Base-by-base conservation (phyloP, 2,888 invertebrate species). In the Odontocerum albicorne region DNA sequence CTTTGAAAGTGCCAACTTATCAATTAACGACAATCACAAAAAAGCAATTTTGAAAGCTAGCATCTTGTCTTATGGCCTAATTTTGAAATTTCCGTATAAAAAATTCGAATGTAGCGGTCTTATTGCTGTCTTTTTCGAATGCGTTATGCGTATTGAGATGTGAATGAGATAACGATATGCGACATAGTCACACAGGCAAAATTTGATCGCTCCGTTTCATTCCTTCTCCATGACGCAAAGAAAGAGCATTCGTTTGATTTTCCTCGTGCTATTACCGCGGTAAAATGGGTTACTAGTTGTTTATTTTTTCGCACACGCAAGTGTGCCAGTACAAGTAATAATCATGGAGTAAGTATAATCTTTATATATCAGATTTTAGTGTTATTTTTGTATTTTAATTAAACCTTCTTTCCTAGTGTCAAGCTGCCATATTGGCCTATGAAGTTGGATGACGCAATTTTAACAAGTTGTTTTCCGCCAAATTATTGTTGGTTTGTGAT, bases 261-360 rank as follows among this genome's bases (percentile, higher is more conserved):
- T 70, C 72, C 68, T 70, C 66, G 71, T 74, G 72, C 73, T 72
- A 70, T 72, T 71, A 67, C 70, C 72, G 74, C 81, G 77, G 74
- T 80, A 81, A 84, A 81, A 90, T 90, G 87, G 85, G 81, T 83
- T 81, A 83, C 81, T 90, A 90, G 85, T 82, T 73, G 72, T 68
- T 69, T 74, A 75, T 73, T 69, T 74, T 67, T 75, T 81, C 78
- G 85, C 85, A 84, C 85, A 85, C 86, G 82, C 79, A 74, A 77
- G 86, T 86, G 86, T 86, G 86, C 86, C 79, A 61, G 74, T 71
- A 75, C 74, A 78, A 75, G 73, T 72, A 76, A 69, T 72, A 69
- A 78, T 72, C 68, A 87, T 87, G 87, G 73, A 80, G 87, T 87
- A 77, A 86, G 87, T 86, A 75, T 20, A 61, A 45, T 35, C 52